Evolutionary conservation across 2,797 vertebrate genomes (phyloP).

Genomic region (Melanotaenia pygmaea): DNA sequence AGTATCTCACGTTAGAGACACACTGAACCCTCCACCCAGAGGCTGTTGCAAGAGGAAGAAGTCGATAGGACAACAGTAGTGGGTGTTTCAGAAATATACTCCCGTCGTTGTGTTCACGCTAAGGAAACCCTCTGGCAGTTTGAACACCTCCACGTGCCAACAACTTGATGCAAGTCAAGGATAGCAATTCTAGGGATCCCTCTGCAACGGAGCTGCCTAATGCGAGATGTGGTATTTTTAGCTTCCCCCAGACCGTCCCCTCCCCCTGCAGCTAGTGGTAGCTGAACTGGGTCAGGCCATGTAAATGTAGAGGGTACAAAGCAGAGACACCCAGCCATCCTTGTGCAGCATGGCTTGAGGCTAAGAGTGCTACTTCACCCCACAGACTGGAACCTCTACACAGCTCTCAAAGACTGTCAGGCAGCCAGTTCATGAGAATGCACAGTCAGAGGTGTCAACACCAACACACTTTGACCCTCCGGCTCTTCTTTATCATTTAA

Average conservation of each 20-base stretch:
- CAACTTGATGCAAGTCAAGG: constrained; percentile 75
- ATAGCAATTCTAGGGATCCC: constrained; percentile 86
- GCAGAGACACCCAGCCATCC: constrained; percentile 75
- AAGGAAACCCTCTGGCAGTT: constrained; percentile 84
- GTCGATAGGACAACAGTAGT: constrained; percentile 22
- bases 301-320: constrained; percentile 83
- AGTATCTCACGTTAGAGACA: constrained; percentile 35
- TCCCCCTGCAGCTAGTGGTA: constrained; percentile 71
- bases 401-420: constrained; percentile 55
- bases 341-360: constrained; percentile 58
- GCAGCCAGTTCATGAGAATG: constrained; percentile 61
- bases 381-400: constrained; percentile 57
- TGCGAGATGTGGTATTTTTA: constrained; percentile 84
- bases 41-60: constrained; percentile 24
- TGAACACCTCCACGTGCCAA: constrained; percentile 73
- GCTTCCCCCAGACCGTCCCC: constrained; percentile 76
- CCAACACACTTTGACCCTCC: constrained; percentile 44
- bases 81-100: constrained; percentile 42
- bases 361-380: constrained; percentile 74
- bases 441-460: constrained; percentile 58
- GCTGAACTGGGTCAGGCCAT: constrained; percentile 83
- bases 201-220: constrained; percentile 79
- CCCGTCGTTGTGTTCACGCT: constrained; percentile 56
- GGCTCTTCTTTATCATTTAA: constrained; percentile 32
- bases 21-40: constrained; percentile 11